Evolutionary conservation across 1,140 invertebrate species (phyloP), one percentile per base, ranked within the genome.

Genomic region (Drosophila pseudoobscura): DNA sequence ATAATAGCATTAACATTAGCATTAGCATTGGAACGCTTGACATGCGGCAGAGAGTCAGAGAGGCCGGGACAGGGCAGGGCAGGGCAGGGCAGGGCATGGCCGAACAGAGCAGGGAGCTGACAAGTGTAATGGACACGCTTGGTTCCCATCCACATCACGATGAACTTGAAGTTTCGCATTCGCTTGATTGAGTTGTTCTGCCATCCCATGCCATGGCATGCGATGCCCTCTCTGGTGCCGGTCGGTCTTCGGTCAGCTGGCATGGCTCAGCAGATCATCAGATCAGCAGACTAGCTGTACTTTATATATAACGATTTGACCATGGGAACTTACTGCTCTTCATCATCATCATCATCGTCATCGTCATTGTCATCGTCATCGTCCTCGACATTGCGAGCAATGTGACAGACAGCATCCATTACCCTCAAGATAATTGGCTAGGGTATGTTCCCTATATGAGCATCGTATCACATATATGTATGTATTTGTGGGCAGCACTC

Each of bases 121-220:
- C 63, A 75, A 68, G 70, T 75, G 79, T 78, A 76, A 79, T 79
- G 79, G 57, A 75, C 71, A 63, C 68, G 62, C 60, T 79, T 26
- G 71, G 83, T 83, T 87, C 82, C 82, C 82, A 82, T 58, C 49
- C 52, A 35, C 55, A 60, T 47, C 54, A 44, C 57, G 49, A 44
- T 52, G 58, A 64, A 69, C 41, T 50, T 54, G 59, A 68, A 63
- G 56, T 75, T 75, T 75, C 57, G 72, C 49, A 68, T 75, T 80
- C 70, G 78, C 78, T 78, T 87, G 82, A 87, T 87, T 87, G 82
- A 87, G 82, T 75, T 88, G 83, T 85, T 87, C 82, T 80, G 35
- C 68, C 65, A 44, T 64, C 63, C 62, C 61, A 58, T 70, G 52
- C 43, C 29, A 24, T 50, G 17, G 17, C 6, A 17, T 46, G 45